Evolutionary conservation across 2,888 invertebrate genomes (phyloP).

Genomic region (Calameuta pallipes): DNA sequence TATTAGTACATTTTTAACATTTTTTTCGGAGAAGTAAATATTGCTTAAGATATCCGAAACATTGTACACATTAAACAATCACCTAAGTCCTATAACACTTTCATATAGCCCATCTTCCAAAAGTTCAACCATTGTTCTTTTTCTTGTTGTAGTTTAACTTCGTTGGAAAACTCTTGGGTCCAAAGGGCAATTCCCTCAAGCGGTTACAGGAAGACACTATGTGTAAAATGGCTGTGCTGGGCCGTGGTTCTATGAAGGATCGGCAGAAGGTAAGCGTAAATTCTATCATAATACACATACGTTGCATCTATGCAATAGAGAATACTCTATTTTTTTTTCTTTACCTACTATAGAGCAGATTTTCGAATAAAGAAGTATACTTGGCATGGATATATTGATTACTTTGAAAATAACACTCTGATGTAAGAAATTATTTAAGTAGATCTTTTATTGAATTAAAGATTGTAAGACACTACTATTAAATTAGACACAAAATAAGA

Average conservation of each 20-base stretch:
- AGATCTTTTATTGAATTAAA: background rate
- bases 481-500: too few species aligned
- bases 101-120: background rate
- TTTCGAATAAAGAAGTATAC: background rate
- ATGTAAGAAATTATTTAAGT: slow-evolving; percentile 2
- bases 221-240: slow-evolving; percentile 96
- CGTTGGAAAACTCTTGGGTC: slow-evolving; percentile 93
- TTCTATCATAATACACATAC: background rate
- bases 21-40: too few species aligned
- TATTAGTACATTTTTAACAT: too few species aligned
- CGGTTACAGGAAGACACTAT: slow-evolving; percentile 93
- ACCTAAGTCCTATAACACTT: too few species aligned
- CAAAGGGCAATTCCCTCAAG: slow-evolving; percentile 93
- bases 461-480: too few species aligned
- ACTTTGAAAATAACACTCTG: slow-evolving; percentile 14
- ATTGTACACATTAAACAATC: too few species aligned
- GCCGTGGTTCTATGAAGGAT: slow-evolving; percentile 94
- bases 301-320: background rate
- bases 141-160: slow-evolving; percentile 86
- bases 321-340: slow-evolving; percentile 6
- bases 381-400: background rate
- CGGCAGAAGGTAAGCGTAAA: slow-evolving; percentile 78
- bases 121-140: slow-evolving; percentile 30
- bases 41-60: too few species aligned
- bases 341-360: slow-evolving; percentile 16